A percentile compares a stretch with the other conserved stretches of the same genome.
phyloP scores from a whole-genome alignment of 2,113 vertebrate species.

The Malurus alboscapulatus region DNA sequence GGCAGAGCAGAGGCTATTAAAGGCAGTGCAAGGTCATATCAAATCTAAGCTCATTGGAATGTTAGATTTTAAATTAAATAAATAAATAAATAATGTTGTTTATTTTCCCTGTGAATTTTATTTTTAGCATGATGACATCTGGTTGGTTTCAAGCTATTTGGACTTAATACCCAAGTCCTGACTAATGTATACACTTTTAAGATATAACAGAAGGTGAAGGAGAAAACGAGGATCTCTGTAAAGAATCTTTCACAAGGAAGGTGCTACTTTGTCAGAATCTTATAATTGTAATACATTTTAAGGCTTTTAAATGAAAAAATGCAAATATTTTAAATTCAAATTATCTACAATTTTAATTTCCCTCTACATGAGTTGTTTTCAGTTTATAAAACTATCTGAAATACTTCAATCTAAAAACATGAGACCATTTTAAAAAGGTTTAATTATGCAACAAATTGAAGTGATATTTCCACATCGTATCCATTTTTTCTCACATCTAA shows the following conservation, averaged over 20 bases:
- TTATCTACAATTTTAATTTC: not conserved
- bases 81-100: not conserved
- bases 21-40: not conserved
- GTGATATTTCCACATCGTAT: not conserved
- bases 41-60: not conserved
- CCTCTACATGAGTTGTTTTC: rapidly evolving
- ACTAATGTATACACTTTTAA: not conserved
- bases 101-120: not conserved
- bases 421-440: not conserved
- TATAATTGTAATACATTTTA: not conserved
- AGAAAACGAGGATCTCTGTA: not conserved
- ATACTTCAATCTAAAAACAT: not conserved
- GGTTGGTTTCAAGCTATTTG: not conserved
- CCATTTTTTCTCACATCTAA: not conserved
- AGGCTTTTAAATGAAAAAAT: not conserved
- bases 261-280: not conserved
- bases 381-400: not conserved
- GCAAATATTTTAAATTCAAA: not conserved
- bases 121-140: not conserved
- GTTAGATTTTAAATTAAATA: not conserved
- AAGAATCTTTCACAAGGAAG: not conserved
- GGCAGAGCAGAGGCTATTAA: not conserved
- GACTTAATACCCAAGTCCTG: not conserved
- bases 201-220: not conserved
- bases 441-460: not conserved